Evolutionary conservation across 2,113 vertebrate genomes (phyloP), one percentile per base, ranked within the genome.

Genomic region (Passer domesticus): DNA sequence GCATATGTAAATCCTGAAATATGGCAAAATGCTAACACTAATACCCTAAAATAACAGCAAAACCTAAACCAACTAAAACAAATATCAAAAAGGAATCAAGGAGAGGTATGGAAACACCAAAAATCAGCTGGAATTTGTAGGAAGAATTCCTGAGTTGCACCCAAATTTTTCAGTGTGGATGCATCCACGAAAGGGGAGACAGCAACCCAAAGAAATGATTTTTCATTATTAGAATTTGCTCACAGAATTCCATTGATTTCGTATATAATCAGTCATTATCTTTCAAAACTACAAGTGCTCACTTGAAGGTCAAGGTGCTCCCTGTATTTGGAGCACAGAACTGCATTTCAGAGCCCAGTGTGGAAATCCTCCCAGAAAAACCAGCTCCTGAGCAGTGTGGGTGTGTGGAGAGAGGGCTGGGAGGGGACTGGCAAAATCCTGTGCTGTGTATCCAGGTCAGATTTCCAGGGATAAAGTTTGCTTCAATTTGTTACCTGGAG

Each of bases 1-100:
- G 59, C 28, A 2, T 27, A 56, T 63, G 68, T 33, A 82, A 93
- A 91, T 83, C 81, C 74, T 59, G 62, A 93, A 92, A 83, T 28
- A 81, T 0, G 5, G 77, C 49, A 59, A 43, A 92, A 53, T 21
- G 49, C 25, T 18, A 2, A n/a, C 1, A 4, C 8, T n/a, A n/a
- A 44, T 13, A 6, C 2, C 31, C 9, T 3, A 5, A 76, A 81
- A 53, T 25, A 25, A 5, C 27, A 67, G 15, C 28, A 79, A 72
- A 63, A 31, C 5, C 3, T 9, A 14, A 11, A 35, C 11, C 37
- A 19, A 1, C 5, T 17, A 33, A 4, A 56, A 21, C 1, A 89
- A 86, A 69, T 4, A 13, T 33, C 13, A 18, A 39, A 74, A 39
- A 49, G 20, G 21, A 69, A 22, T 6, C 14, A 3, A 28, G 15